phyloP scores from a whole-genome alignment of 2,797 vertebrate genomes.

The Melanotaenia maccullochi region DNA sequence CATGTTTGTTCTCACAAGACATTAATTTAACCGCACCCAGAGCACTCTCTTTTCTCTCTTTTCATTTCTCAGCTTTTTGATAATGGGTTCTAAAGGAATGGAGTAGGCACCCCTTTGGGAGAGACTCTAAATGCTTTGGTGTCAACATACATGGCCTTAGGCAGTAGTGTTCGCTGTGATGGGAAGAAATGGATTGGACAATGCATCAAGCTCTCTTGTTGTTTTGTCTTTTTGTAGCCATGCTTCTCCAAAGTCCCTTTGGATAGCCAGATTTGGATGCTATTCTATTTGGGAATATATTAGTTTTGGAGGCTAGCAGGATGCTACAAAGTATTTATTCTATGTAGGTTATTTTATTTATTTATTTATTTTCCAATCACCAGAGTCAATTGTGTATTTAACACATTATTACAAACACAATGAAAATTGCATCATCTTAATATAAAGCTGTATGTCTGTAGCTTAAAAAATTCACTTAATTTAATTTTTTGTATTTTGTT shows the following conservation, averaged over 20 bases:
- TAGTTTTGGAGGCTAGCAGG: background rate
- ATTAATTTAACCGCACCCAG: slow-evolving; percentile 66
- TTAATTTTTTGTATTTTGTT: no score
- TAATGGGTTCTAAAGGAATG: slow-evolving; percentile 56
- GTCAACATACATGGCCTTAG: slow-evolving; percentile 57
- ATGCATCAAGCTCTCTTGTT: slow-evolving; percentile 33
- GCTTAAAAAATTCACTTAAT: background rate
- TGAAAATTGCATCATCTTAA: background rate
- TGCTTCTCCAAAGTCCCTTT: slow-evolving; percentile 22
- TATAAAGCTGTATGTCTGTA: background rate
- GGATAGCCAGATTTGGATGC: slow-evolving; percentile 29
- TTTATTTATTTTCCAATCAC: no score
- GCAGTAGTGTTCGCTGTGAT: slow-evolving; percentile 51
- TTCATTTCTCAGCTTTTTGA: slow-evolving; percentile 52
- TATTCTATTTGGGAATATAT: background rate
- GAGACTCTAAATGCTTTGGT: slow-evolving; percentile 64
- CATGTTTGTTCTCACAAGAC: slow-evolving; percentile 62
- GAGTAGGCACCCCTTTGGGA: slow-evolving; percentile 65
- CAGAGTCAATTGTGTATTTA: background rate
- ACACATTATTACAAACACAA: background rate
- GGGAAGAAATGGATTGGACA: slow-evolving; percentile 60
- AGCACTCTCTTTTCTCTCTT: slow-evolving; percentile 24
- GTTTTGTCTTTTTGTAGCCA: slow-evolving; percentile 16
- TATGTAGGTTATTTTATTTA: background rate
- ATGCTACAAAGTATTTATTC: background rate